Evolutionary conservation across 2,888 invertebrate species (phyloP).

Genomic region (Phengaris arion): DNA sequence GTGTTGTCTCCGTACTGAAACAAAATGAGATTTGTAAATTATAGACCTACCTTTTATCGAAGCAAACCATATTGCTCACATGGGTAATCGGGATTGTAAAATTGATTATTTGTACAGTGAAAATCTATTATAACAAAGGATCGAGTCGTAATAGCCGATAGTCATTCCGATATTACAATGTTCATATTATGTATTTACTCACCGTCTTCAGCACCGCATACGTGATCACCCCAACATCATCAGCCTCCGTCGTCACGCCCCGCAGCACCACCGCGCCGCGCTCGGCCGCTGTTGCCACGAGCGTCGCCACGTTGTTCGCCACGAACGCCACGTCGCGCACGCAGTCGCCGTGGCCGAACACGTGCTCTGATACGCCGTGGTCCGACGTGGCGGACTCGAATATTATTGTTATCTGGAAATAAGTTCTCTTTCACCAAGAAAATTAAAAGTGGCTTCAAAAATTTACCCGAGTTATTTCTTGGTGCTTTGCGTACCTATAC

Average conservation of each 20-base stretch:
- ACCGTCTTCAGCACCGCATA: constrained; percentile 95
- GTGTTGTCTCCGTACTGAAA: constrained; percentile 96
- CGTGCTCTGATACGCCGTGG: constrained; percentile 82
- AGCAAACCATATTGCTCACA: too few relatives aligned
- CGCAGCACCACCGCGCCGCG: constrained; percentile 90
- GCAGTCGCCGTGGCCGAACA: constrained; percentile 95
- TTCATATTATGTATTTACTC: constrained; percentile 46
- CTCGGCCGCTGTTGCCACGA: constrained; percentile 88
- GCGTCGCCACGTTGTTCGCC: constrained; percentile 93
- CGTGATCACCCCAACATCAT: constrained; percentile 88
- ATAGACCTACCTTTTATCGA: too few relatives aligned
- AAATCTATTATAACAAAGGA: too few relatives aligned
- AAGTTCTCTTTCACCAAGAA: not conserved
- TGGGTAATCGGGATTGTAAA: too few relatives aligned
- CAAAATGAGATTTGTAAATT: constrained; percentile 29
- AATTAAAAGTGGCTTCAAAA: too few relatives aligned
- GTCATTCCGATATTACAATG: not conserved
- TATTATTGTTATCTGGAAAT: constrained; percentile 89
- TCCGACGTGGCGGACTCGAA: constrained; percentile 92
- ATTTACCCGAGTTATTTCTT: too few relatives aligned
- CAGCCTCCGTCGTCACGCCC: constrained; percentile 92
- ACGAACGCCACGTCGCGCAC: constrained; percentile 97
- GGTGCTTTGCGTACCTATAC: too few relatives aligned
- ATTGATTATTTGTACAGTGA: too few relatives aligned
- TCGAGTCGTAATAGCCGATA: too few relatives aligned